phyloP scores from a whole-genome alignment of 1,140 invertebrate genomes.

The Onthophagus taurus region DNA sequence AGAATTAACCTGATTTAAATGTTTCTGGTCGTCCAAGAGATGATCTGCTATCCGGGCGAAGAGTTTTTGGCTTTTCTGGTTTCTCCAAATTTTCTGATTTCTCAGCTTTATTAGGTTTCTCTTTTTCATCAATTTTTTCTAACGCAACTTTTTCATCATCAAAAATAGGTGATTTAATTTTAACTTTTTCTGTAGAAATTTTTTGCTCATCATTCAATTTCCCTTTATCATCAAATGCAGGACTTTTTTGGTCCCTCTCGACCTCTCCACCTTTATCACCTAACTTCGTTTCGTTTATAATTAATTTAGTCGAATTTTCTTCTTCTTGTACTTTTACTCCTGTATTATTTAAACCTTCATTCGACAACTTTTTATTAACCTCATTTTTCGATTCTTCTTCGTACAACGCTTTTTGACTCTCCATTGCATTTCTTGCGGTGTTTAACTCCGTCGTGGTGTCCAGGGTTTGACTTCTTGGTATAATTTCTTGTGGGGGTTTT shows the following conservation, averaged over 20 bases:
- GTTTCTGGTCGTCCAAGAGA: too few relatives aligned
- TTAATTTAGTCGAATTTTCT: slow-evolving; percentile 17
- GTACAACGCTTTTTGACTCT: slow-evolving; percentile 21
- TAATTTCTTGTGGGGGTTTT: slow-evolving; percentile 14
- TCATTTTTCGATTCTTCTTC: slow-evolving; percentile 19
- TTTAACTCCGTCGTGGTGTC: slow-evolving; percentile 15
- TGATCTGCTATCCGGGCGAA: slow-evolving; percentile 3
- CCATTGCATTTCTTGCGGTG: slow-evolving; percentile 11
- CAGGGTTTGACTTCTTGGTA: slow-evolving; percentile 17
- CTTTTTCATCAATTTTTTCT: too few relatives aligned
- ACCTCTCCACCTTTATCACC: too few relatives aligned
- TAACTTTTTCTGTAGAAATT: too few relatives aligned
- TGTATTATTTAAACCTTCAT: too few relatives aligned
- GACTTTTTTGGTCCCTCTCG: slow-evolving; percentile 4
- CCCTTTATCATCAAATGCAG: too few relatives aligned
- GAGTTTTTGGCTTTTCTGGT: slow-evolving; percentile 2
- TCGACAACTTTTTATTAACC: slow-evolving; percentile 15
- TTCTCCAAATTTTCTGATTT: slow-evolving; percentile 10
- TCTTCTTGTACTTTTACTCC: too few relatives aligned
- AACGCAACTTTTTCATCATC: too few relatives aligned
- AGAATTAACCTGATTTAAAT: slow-evolving; percentile 22
- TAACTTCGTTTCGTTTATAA: too few relatives aligned
- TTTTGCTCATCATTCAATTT: too few relatives aligned
- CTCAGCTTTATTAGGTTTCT: slow-evolving; percentile 1
- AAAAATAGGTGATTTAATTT: too few relatives aligned